These are phyloP conservation scores for Nipponacmea schrenckii DNA, from an alignment of 2,888 invertebrate genomes.

Conservation along the genomic window DNA sequence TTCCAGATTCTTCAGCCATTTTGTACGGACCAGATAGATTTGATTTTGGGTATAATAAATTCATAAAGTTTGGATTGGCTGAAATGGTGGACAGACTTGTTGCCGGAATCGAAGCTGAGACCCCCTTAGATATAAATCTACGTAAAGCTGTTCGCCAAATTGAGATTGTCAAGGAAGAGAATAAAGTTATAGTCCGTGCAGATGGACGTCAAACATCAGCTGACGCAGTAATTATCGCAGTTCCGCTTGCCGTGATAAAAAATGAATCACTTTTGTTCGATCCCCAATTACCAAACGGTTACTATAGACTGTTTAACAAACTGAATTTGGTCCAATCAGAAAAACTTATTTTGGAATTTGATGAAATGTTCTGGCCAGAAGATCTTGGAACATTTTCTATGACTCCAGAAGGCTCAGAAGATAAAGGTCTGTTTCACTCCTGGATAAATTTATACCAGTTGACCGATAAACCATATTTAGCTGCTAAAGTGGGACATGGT, in stretches of 20 bases:
- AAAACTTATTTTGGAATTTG: constrained; percentile 53
- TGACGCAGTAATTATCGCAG: constrained; percentile 54
- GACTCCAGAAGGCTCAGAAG: constrained; percentile 34
- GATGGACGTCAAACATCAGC: constrained; percentile 46
- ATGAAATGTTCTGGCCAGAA: constrained; percentile 54
- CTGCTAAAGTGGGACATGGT: constrained; percentile 42
- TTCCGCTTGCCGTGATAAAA: constrained; percentile 47
- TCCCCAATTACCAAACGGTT: constrained; percentile 41
- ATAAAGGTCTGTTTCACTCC: constrained; percentile 46
- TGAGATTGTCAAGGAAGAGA: constrained; percentile 38
- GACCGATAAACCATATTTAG: constrained; percentile 39
- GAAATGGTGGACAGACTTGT: constrained; percentile 48
- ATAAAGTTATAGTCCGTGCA: constrained; percentile 44
- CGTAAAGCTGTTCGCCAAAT: constrained; percentile 51
- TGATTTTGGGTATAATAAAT: constrained; percentile 50
- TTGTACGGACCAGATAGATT: constrained; percentile 40
- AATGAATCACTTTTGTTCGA: constrained; percentile 46
- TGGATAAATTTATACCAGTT: constrained; percentile 51
- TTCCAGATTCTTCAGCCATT: constrained; percentile 40
- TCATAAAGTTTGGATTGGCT: constrained; percentile 53
- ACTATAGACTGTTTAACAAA: constrained; percentile 37
- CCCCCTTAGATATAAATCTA: constrained; percentile 45
- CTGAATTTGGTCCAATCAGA: constrained; percentile 33
- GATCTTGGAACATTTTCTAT: constrained; percentile 49
- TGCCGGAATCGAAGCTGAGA: constrained; percentile 44